Evolutionary conservation across 2,888 invertebrate species (phyloP).

Genomic region (Catocala fraxini): DNA sequence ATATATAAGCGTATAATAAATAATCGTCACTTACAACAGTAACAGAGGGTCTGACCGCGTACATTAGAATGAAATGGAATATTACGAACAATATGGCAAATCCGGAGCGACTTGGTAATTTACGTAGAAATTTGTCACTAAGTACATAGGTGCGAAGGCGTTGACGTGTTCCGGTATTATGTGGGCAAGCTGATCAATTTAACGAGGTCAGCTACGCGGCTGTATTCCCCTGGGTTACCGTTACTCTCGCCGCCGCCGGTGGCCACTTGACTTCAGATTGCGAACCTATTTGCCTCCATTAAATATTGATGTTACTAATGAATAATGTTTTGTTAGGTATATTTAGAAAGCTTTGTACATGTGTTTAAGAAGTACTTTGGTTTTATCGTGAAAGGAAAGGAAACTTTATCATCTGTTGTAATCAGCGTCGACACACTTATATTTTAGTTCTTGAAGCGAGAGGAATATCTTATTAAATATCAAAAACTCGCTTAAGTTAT

Average conservation of each 20-base stretch:
- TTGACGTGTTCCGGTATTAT: slow-evolving; percentile 34
- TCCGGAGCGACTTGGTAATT: slow-evolving; percentile 28
- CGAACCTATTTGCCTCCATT: slow-evolving; percentile 37
- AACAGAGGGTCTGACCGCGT: slow-evolving; percentile 10
- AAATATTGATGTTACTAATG: slow-evolving; percentile 22
- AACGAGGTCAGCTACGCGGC: slow-evolving; percentile 39
- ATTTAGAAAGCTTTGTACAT: background rate
- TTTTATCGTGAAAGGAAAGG: too few relatives aligned
- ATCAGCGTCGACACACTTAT: too few relatives aligned
- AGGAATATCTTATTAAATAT: too few relatives aligned
- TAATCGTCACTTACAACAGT: slow-evolving; percentile 11
- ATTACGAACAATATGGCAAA: slow-evolving; percentile 30
- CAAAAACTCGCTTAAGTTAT: too few relatives aligned
- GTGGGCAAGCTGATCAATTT: slow-evolving; percentile 43
- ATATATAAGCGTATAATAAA: slow-evolving; percentile 6
- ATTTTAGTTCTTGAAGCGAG: too few relatives aligned
- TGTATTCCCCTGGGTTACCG: slow-evolving; percentile 32
- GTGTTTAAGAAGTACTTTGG: background rate
- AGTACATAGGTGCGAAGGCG: slow-evolving; percentile 36
- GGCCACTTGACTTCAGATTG: slow-evolving; percentile 25
- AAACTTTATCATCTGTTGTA: too few relatives aligned
- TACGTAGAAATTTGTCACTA: slow-evolving; percentile 47
- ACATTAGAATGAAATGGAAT: slow-evolving; percentile 23
- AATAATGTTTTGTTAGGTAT: background rate
- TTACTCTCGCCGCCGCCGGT: slow-evolving; percentile 29